A percentile compares a stretch with the other conserved stretches of the same genome.
phyloP scores from a whole-genome alignment of 2,797 vertebrate genomes.

The Smutsia gigantea region DNA sequence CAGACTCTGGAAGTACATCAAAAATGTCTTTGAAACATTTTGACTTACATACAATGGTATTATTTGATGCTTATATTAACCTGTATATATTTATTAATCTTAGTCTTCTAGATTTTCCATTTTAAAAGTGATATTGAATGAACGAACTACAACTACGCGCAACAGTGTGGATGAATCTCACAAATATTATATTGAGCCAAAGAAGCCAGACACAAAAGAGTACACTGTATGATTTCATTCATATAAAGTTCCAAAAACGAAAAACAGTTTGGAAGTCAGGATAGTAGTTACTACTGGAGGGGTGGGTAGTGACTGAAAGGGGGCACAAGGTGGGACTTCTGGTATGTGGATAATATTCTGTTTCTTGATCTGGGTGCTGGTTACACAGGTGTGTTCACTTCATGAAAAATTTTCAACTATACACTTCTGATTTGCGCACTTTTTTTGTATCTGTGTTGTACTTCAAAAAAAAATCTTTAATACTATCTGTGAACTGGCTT shows the following conservation, averaged over 20 bases:
- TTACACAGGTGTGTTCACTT: slow-evolving; percentile 61
- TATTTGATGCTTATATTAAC: slow-evolving; percentile 53
- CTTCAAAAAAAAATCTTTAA: slow-evolving; percentile 42
- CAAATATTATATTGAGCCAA: slow-evolving; percentile 62
- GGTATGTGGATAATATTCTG: slow-evolving; percentile 47
- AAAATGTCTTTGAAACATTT: slow-evolving; percentile 58
- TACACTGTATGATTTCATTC: slow-evolving; percentile 63
- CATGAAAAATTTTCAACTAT: slow-evolving; percentile 47
- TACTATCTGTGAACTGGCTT: slow-evolving; percentile 15
- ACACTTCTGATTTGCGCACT: not conserved
- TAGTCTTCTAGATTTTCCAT: slow-evolving; percentile 68
- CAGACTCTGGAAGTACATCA: slow-evolving; percentile 49
- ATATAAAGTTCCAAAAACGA: slow-evolving; percentile 61
- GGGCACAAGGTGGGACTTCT: not conserved
- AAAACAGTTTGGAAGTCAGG: slow-evolving; percentile 62
- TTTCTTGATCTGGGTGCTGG: slow-evolving; percentile 62
- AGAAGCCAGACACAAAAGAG: slow-evolving; percentile 72
- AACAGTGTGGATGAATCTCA: slow-evolving; percentile 68
- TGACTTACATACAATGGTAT: slow-evolving; percentile 47
- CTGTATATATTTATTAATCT: slow-evolving; percentile 68
- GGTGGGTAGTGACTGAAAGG: not conserved
- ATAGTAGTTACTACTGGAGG: slow-evolving; percentile 37
- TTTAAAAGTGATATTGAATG: slow-evolving; percentile 71
- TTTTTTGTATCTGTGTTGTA: slow-evolving; percentile 49
- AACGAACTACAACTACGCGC: slow-evolving; percentile 37